Base-by-base conservation (phyloP, 2,888 invertebrate genomes). In the Volucella inflata region DNA sequence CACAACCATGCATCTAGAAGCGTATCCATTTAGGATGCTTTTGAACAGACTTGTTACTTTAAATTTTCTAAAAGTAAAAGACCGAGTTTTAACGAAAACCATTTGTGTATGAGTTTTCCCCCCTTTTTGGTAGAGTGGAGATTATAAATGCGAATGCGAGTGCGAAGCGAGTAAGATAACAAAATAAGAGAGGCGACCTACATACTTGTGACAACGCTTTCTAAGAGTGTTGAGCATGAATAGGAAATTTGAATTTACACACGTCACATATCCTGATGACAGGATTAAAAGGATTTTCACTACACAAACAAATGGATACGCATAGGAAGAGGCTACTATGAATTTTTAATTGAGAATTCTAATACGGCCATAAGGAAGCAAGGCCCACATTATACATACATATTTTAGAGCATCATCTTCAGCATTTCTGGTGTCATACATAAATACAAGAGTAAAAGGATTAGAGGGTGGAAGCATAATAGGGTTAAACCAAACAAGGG, bases 171-270 rank as follows among this genome's bases (percentile, higher is more conserved):
- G 30, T 30, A 6, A 30, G 30, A 30, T 30, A 30, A 30, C 30
- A 30, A 30, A 30, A 1, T 6, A 30, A 30, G 30, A 30, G 30
- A 30, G 30, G 30, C 30, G 30, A 30, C 30, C 30, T 30, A 30
- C 30, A 30, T 30, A 74, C 74, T 78, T 74, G 62, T 72, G 60
- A 74, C 48, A 12, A 51, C 60, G 38, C 57, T 46, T 48, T 62
- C 60, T 51, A 67, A 21, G 71, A 72, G 55, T 74, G 78, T 46
- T 68, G 44, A 64, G 72, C 70, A 62, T 64, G 68, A 65, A 74
- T 57, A 74, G 46, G 79, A 74, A 78, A 78, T 70, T 78, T 83
- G 78, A 83, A 74, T 83, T 74, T 78, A 68, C 51, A 74, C 64
- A 71, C 81, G 75, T 12, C 57, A 42, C 50, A 46, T 62, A 6